Evolutionary conservation across 1,140 invertebrate genomes (phyloP).

Genomic region (Brevipalpus yothersi): DNA sequence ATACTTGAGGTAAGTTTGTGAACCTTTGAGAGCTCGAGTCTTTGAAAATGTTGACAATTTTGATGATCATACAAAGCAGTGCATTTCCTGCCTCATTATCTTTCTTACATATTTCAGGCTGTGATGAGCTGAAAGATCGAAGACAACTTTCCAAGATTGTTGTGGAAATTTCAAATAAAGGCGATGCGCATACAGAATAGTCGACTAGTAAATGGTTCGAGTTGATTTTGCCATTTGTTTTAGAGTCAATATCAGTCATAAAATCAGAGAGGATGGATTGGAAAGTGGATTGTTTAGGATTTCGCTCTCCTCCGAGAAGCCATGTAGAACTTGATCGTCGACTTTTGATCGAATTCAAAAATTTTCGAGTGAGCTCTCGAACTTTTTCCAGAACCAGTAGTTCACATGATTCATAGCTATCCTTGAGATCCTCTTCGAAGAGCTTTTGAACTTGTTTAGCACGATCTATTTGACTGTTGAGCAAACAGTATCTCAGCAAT

Average conservation of each 20-base stretch:
- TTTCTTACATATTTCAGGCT: no score
- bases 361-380: neutral
- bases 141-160: slow-evolving; percentile 2
- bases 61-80: neutral
- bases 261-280: slow-evolving; percentile 6
- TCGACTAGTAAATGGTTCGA: slow-evolving; percentile 3
- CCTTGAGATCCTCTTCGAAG: slow-evolving; percentile 18
- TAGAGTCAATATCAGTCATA: neutral
- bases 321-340: slow-evolving; percentile 9
- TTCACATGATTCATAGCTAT: slow-evolving; percentile 24
- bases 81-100: neutral
- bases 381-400: slow-evolving; percentile 25
- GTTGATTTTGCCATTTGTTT: neutral
- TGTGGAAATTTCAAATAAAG: slow-evolving; percentile 1
- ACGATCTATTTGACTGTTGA: slow-evolving; percentile 5
- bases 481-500: slow-evolving; percentile 7
- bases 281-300: neutral
- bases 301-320: slow-evolving; percentile 13
- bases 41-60: neutral
- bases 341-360: neutral
- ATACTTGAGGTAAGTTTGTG: neutral
- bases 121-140: neutral
- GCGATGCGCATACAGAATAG: neutral
- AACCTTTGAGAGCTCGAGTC: neutral
- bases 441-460: slow-evolving; percentile 5